Evolutionary conservation across 2,888 invertebrate genomes (phyloP), one percentile per base, ranked within the genome.

Genomic region (Agriopis marginaria): DNA sequence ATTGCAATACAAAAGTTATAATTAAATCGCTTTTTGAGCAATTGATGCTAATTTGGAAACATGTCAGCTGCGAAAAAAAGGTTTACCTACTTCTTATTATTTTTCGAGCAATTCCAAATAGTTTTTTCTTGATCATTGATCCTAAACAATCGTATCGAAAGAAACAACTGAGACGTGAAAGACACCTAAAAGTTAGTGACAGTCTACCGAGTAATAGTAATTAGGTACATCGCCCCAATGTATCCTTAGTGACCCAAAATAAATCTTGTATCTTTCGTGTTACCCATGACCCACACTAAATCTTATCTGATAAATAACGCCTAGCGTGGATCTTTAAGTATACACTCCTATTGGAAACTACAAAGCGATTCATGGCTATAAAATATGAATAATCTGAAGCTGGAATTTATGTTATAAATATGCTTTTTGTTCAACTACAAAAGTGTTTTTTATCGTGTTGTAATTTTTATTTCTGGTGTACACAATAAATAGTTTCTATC

Each of bases 231-330:
- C 45, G n/a, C n/a, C n/a, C 58, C 3, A 58, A 58, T 42, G 10
- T 56, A 55, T 40, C 55, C 14, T 14, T 55, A 55, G 55, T 55
- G 40, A 55, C 14, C 44, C 58, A 58, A 23, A 45, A 45, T 23
- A 58, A 45, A 54, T 54, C 53, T 53, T 53, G 23, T 32, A 8
- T 44, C 73, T 68, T 66, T 72, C 89, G 89, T 55, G 68, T 45
- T 17, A 14, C 44, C 11, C 40, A 14, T 45, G 32, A 14, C 44
- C 11, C 40, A 40, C 14, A 42, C 14, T 55, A 14, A 40, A 55
- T 55, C 55, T 56, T 56, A 42, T 56, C 55, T 42, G n/a, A 54
- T 54, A 54, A 54, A 40, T 39, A 40, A 54, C 7, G 39, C 40
- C 54, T 10, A 17, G 17, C 55, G 42, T 0, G 55, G 3, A 10